Percentiles rank a stretch among this genome's conserved stretches.
These are phyloP conservation scores for Acipenser transmontanus DNA, from an alignment of 2,797 vertebrate species.

Conservation along the genomic window DNA sequence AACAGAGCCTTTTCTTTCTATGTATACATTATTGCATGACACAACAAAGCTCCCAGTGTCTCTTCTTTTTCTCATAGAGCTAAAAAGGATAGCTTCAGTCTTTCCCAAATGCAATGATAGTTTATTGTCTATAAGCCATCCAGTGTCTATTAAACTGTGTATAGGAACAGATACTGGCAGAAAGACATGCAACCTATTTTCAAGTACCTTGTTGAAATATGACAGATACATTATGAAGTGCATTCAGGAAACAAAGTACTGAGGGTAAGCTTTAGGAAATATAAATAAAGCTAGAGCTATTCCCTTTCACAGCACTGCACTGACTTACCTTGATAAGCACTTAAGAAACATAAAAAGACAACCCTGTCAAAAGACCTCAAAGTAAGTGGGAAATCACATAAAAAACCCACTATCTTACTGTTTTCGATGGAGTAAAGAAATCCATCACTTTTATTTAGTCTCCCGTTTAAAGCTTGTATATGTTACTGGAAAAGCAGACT, in stretches of 20 bases:
- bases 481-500: constrained; percentile 1
- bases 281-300: not conserved
- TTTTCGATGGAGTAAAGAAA: not conserved
- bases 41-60: no score
- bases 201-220: not conserved
- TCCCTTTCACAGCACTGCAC: constrained; percentile 1
- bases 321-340: constrained; percentile 3
- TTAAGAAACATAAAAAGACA: not conserved
- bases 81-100: no score
- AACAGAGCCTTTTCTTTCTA: no score
- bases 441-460: constrained; percentile 9
- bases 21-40: no score
- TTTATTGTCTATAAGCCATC: no score
- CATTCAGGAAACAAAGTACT: constrained; percentile 2
- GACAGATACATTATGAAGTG: not conserved
- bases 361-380: not conserved
- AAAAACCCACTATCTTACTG: not conserved
- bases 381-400: not conserved
- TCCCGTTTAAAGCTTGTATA: not conserved
- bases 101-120: no score
- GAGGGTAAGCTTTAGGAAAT: constrained; percentile 1
- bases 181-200: not conserved
- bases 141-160: not conserved
- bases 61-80: no score
- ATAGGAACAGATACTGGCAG: not conserved